Percentiles rank a stretch among this genome's conserved stretches.
These are phyloP conservation scores for Atta texana DNA, from an alignment of 1,140 invertebrate species.

Conservation along the genomic window DNA sequence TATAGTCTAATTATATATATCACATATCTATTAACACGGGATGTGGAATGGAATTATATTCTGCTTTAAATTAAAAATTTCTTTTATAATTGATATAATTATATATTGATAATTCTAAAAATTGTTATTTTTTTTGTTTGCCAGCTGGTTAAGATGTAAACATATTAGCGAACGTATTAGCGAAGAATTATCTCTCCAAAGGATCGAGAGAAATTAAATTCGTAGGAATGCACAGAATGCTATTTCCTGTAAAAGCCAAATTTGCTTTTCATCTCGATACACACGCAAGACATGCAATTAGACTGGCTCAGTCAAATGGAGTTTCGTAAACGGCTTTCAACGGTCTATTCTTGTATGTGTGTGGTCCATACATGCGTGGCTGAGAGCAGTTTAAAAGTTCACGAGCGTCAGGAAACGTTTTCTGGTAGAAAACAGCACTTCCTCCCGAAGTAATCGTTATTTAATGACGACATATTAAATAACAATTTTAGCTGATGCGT, in stretches of 20 bases:
- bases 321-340: conserved; percentile 72
- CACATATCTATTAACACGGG: neutral
- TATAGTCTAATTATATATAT: neutral
- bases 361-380: conserved; percentile 70
- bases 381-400: conserved; percentile 66
- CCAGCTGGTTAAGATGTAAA: neutral
- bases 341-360: conserved; percentile 68
- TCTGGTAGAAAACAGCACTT: conserved; percentile 17
- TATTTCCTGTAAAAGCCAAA: conserved; percentile 5
- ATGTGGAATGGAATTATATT: neutral
- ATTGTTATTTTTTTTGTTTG: neutral
- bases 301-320: conserved; percentile 61
- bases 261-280: conserved; percentile 59
- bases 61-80: neutral
- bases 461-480: conserved; percentile 49
- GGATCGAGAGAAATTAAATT: neutral
- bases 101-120: neutral
- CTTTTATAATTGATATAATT: neutral
- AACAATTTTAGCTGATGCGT: conserved; percentile 54
- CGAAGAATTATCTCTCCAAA: neutral
- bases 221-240: conserved; percentile 1
- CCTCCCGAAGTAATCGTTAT: conserved; percentile 12
- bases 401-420: conserved; percentile 23
- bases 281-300: conserved; percentile 67
- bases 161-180: neutral